A percentile compares a stretch with the other conserved stretches of the same genome.
Conservation (phyloP, 2,888 invertebrate species). For the Sclerodermus sp. region DNA sequence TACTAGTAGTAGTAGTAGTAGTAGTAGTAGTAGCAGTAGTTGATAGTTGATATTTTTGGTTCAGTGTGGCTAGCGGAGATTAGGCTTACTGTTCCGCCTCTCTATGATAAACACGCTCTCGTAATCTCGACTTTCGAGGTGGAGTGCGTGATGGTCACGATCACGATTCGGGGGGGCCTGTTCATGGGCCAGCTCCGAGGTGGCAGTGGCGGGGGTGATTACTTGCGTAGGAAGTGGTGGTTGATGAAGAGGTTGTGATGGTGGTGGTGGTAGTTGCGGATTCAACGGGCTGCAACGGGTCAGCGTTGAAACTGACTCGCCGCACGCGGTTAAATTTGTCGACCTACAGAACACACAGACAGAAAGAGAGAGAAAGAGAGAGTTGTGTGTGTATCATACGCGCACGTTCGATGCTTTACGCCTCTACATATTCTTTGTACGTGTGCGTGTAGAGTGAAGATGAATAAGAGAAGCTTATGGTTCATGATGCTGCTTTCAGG, state of each 20-base stretch:
- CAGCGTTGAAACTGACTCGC: conserved; percentile 59
- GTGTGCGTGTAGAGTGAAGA: too few species aligned
- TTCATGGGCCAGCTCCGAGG: conserved; percentile 56
- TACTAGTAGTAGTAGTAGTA: conserved; percentile 17
- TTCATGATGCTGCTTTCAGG: too few species aligned
- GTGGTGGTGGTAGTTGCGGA: conserved; percentile 56
- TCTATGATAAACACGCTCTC: conserved; percentile 74
- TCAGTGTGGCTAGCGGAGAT: conserved; percentile 54
- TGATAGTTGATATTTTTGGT: conserved; percentile 27
- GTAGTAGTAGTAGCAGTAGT: conserved; percentile 24
- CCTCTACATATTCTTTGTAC: conserved; percentile 38
- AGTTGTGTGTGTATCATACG: too few species aligned
- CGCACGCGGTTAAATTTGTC: conserved; percentile 58
- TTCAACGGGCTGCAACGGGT: conserved; percentile 59
- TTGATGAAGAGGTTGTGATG: conserved; percentile 53
- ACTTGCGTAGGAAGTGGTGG: conserved; percentile 57
- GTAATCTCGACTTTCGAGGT: conserved; percentile 67
- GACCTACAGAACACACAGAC: conserved; percentile 57
- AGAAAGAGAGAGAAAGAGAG: conserved; percentile 50
- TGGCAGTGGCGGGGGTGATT: conserved; percentile 55
- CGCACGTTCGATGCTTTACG: too few species aligned
- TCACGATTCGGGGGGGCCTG: conserved; percentile 56
- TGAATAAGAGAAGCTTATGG: too few species aligned
- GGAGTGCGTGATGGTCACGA: conserved; percentile 57
- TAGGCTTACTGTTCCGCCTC: conserved; percentile 59